Percentiles rank a stretch among this genome's conserved stretches.
phyloP scores from a whole-genome alignment of 2,888 invertebrate species.

The Penaeus monodon region DNA sequence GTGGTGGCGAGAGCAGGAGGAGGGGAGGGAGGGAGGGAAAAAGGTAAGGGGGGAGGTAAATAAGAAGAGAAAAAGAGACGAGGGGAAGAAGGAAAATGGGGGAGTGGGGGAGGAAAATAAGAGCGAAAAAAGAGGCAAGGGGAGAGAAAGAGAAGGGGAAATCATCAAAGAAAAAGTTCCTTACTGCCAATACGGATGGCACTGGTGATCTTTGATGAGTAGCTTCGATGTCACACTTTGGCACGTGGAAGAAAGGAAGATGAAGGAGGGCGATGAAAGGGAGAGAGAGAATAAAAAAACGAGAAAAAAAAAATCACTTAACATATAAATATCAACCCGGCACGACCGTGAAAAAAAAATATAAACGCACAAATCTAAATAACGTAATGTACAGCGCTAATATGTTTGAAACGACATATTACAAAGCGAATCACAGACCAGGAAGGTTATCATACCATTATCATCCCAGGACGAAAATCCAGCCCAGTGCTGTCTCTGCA shows the following conservation, averaged over 20 bases:
- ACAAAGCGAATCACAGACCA: no score
- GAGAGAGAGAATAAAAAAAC: background rate
- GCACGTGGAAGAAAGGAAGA: no score
- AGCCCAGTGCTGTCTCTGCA: no score
- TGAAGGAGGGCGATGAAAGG: no score
- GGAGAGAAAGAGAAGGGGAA: background rate
- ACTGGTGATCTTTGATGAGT: no score
- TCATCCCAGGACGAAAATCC: no score
- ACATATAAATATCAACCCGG: constrained; percentile 4
- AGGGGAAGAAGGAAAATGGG: background rate
- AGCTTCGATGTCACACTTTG: no score
- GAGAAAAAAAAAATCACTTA: background rate
- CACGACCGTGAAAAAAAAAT: background rate
- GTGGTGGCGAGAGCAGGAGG: background rate
- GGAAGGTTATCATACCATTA: no score
- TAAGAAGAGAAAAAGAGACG: background rate
- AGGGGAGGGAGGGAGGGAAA: background rate
- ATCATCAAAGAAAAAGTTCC: no score
- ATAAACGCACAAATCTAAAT: background rate
- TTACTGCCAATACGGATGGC: no score
- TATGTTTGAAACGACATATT: no score
- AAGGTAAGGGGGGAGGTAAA: background rate
- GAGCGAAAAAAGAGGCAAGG: background rate
- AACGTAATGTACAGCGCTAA: no score
- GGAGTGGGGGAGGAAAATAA: background rate